Evolutionary conservation across 1,140 invertebrate species (phyloP), one percentile per base, ranked within the genome.

Genomic region (Ectropis grisescens): DNA sequence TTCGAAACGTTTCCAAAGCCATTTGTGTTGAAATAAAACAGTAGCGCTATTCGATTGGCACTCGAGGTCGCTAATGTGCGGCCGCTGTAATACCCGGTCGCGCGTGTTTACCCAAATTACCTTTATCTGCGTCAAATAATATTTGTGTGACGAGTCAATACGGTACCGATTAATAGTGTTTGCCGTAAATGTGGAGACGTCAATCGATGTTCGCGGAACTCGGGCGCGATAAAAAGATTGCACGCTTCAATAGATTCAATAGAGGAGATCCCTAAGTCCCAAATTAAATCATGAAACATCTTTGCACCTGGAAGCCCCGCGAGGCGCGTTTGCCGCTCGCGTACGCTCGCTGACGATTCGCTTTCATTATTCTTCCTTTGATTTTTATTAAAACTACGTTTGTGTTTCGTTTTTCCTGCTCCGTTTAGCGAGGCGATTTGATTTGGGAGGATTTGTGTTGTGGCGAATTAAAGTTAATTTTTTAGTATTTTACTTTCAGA

Each of bases 261-360:
- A 71, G 58, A 69, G 60, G 57, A 66, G 58, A 62, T 76, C 71
- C 75, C 75, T 57, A 66, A 74, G 64, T 76, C 75, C 75, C 75
- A 80, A 80, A 80, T 80, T 80, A 80, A 74, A 80, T 80, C 69
- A 80, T 67, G 62, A 58, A 71, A 74, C 64, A 66, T 67, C 61
- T 60, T 51, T 59, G 65, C 69, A 74, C 65, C 69, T 74, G 68
- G 47, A 37, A 42, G 37, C 42, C 49, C 53, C 54, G 49, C 46
- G 51, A 55, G 55, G 31, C 56, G 41, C 48, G 44, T 53, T 58
- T 54, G 47, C 49, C 44, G n/a, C n/a, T n/a, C n/a, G 47, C 51
- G 43, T 44, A 41, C 33, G 14, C 55, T 54, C 34, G 47, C 37
- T 57, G 40, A 53, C 42, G 44, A 55, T 56, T 51, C 41, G 45